Percentiles rank a stretch among this genome's conserved stretches.
These are phyloP conservation scores for pig (Sus scrofa) DNA, from an alignment of 2,113 vertebrate genomes.

Conservation along the genomic window DNA sequence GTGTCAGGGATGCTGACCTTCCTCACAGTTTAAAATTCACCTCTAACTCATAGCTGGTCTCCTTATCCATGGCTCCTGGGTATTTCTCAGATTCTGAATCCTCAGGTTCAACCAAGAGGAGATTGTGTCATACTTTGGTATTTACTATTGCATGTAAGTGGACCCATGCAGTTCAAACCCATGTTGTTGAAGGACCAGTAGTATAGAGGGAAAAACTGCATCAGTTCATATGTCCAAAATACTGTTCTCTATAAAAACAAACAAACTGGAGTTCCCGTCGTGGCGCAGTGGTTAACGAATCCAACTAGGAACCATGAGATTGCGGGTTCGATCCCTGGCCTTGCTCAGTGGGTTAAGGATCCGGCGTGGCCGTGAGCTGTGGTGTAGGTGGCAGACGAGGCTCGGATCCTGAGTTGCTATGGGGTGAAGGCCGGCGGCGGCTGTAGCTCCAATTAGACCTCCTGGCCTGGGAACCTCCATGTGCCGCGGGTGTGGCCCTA, in stretches of 20 bases:
- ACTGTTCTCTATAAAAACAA: not conserved
- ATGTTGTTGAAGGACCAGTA: not conserved
- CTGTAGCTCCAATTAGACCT: no score
- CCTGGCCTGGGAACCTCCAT: no score
- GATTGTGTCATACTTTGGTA: not conserved
- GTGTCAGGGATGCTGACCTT: not conserved
- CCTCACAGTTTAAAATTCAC: not conserved
- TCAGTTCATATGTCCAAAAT: conserved; percentile 10
- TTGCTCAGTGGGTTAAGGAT: no score
- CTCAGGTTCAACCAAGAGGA: not conserved
- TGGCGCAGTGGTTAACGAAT: no score
- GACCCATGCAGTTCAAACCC: not conserved
- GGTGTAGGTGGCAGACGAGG: no score
- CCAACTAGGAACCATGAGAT: no score
- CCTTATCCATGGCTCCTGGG: not conserved
- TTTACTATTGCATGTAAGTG: not conserved
- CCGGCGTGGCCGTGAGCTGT: no score
- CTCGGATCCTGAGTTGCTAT: no score
- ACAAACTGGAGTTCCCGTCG: no score
- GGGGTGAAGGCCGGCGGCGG: no score
- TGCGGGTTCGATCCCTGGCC: no score
- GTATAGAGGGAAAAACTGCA: not conserved
- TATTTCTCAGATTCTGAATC: not conserved
- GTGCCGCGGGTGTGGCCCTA: no score
- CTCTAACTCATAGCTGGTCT: not conserved